Percentiles rank a stretch among this genome's conserved stretches.
Evolutionary conservation across 2,888 invertebrate species (phyloP).

Genomic region (Nymphalis c-album): DNA sequence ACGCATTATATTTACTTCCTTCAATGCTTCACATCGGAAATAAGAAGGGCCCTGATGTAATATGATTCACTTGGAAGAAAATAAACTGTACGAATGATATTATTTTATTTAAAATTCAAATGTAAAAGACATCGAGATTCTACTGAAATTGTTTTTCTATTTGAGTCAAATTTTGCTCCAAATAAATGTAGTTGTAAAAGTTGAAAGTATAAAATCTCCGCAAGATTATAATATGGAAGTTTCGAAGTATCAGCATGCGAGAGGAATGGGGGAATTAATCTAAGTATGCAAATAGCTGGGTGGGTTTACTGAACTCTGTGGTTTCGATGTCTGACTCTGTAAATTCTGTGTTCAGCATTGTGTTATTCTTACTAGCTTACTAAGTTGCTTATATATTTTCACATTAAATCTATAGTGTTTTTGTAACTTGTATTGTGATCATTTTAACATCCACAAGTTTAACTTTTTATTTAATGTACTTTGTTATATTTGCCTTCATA

Average conservation of each 20-base stretch:
- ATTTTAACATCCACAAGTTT: background rate
- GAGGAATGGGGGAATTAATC: conserved; percentile 20
- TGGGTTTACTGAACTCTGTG: conserved; percentile 31
- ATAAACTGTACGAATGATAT: background rate
- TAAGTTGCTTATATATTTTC: conserved; percentile 21
- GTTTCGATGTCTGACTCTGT: conserved; percentile 21
- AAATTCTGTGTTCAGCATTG: conserved; percentile 23
- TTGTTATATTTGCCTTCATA: no score
- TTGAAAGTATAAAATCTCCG: conserved; percentile 5
- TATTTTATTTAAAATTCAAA: conserved; percentile 3
- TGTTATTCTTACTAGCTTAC: conserved; percentile 14
- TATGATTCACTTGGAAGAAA: background rate
- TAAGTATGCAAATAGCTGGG: conserved; percentile 30
- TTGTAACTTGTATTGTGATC: background rate
- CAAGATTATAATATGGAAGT: conserved; percentile 14
- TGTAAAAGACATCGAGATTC: background rate
- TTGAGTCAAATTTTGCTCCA: background rate
- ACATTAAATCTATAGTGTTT: conserved; percentile 8
- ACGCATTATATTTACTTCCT: conserved; percentile 16
- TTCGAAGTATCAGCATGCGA: conserved; percentile 11
- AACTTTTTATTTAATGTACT: no score
- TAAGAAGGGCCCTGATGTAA: background rate
- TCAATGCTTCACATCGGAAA: background rate
- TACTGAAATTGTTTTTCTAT: conserved; percentile 6
- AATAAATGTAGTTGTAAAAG: conserved; percentile 5